phyloP scores from a whole-genome alignment of 2,797 vertebrate genomes.

The Dendrocincla fuliginosa region DNA sequence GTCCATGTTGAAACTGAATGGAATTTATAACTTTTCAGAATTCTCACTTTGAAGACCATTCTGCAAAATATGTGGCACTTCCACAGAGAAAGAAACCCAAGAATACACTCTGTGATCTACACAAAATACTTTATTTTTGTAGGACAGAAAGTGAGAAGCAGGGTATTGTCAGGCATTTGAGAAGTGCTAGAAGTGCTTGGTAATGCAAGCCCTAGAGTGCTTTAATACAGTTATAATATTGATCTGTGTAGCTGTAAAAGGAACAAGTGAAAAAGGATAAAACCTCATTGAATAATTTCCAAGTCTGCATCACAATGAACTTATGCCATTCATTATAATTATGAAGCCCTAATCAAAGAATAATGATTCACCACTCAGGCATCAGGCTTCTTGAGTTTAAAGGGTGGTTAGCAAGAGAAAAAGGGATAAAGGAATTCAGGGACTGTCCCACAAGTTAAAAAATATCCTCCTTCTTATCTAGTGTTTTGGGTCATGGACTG shows the following conservation, averaged over 20 bases:
- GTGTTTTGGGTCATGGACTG: neutral
- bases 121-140: neutral
- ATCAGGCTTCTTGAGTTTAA: neutral
- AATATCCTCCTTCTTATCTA: neutral
- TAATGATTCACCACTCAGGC: constrained; percentile 33
- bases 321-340: constrained; percentile 11
- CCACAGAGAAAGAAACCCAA: neutral
- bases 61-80: neutral
- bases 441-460: neutral
- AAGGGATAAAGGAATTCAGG: neutral
- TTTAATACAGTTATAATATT: neutral
- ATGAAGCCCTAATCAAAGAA: neutral
- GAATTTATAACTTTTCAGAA: neutral
- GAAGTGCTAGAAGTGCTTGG: neutral
- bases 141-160: neutral
- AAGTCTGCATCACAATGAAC: neutral
- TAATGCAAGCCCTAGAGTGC: neutral
- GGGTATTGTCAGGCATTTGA: neutral
- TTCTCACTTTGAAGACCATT: neutral
- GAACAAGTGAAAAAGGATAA: constrained; percentile 12
- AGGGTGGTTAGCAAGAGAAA: neutral
- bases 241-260: constrained; percentile 23
- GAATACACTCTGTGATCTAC: neutral
- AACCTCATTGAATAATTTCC: constrained; percentile 10
- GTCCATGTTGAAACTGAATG: neutral